Base-by-base conservation (phyloP, 2,113 vertebrate genomes). In the Setophaga coronata region DNA sequence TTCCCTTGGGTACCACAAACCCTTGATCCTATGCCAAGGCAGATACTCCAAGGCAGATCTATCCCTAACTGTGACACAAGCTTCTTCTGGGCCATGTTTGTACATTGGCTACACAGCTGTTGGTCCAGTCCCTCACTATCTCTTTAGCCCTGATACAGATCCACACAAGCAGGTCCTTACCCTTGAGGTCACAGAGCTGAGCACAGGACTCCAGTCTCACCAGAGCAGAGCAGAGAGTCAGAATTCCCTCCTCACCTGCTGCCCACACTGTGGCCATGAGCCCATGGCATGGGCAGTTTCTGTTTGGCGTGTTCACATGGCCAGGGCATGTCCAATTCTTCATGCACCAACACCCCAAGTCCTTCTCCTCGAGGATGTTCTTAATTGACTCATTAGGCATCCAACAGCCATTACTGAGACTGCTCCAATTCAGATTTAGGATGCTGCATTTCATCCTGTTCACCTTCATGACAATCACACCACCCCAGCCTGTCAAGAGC, bases 231-330 rank as follows among this genome's bases (percentile, higher is more conserved):
- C 18, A 50, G 34, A 33, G 23, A 14, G 14, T 14, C 29, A 58
- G 34, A 69, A 69, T 69, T 20, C 3, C 28, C 14, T 47, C 17
- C 34, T 69, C 53, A 28, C 18, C 23, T 7, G 11, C 29, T 58
- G 29, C 23, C 29, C 34, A 9, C 29, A 8, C 29, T 48, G 5
- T 58, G 43, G 14, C 2, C 8, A 14, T 17, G 29, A 40, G 1
- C 18, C 43, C 43, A 40, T 8, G 29, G 14, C 14, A 21, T 4
- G 18, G 14, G 23, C 7, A 5, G 23, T 33, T 21, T 48, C 23
- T 48, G 8, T 33, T 48, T 6, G 6, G 4, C 0, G 0, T 13
- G 3, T 58, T 40, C 34, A 11, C 14, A 9, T 14, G 9, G 14
- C 5, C 4, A 2, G 11, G 29, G 2, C 18, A 40, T 7, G 14